These are phyloP conservation scores for Danaus chrysippus DNA, from an alignment of 2,888 invertebrate genomes.

Conservation along the genomic window DNA sequence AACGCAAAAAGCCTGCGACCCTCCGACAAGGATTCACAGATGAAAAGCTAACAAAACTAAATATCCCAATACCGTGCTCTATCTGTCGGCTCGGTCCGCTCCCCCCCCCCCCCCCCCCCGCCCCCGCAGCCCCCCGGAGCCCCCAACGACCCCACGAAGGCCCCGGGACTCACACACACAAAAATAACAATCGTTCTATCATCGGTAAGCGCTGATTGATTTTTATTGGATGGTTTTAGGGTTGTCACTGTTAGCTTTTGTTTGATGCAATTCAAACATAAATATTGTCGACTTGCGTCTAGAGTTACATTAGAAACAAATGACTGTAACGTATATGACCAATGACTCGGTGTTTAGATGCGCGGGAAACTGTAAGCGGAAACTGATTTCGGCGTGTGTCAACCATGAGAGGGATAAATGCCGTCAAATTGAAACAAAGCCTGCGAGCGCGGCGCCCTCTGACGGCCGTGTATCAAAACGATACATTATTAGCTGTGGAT, in stretches of 20 bases:
- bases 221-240: conserved; percentile 66
- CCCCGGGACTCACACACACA: conserved; percentile 26
- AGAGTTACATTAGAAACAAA: too few relatives aligned
- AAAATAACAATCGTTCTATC: conserved; percentile 35
- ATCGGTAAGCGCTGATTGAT: conserved; percentile 66
- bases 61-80: conserved; percentile 28
- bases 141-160: background rate
- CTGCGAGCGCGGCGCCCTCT: conserved; percentile 20
- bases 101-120: conserved; percentile 8
- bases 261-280: background rate
- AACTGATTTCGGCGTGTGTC: conserved; percentile 6
- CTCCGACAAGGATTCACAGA: background rate
- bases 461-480: conserved; percentile 14
- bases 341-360: too few relatives aligned
- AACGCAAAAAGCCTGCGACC: background rate
- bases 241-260: conserved; percentile 37
- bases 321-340: too few relatives aligned
- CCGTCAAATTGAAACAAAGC: conserved; percentile 30
- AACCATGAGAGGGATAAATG: conserved; percentile 16
- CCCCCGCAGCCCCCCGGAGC: background rate
- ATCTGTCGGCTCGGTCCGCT: conserved; percentile 26
- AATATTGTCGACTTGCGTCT: background rate
- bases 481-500: conserved; percentile 17
- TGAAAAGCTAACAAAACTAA: conserved; percentile 7
- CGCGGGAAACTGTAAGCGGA: too few relatives aligned